Base-by-base conservation (phyloP, 2,797 vertebrate genomes). In the Enteromius unitaeniatus region DNA sequence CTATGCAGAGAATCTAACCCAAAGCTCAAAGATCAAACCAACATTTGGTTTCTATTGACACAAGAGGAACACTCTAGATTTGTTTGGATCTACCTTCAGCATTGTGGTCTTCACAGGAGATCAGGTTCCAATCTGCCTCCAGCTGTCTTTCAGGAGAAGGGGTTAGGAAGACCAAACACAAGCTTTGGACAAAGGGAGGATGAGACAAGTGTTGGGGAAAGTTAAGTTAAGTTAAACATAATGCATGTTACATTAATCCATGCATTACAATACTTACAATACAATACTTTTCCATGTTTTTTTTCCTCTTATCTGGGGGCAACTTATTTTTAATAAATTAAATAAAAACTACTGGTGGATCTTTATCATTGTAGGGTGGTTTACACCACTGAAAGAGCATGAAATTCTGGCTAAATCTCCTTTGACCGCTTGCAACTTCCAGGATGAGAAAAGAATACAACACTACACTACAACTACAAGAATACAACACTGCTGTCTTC, bases 71-170 rank as follows among this genome's bases (percentile, higher is more conserved):
- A 69, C 37, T 79, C 26, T 10, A 58, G 77, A 80, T 81, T 69
- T 76, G 78, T 79, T 73, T 84, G 83, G 86, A 68, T 77, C 6
- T 28, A 42, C 76, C 65, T 49, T 87, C 45, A 86, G 84, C n/a
- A n/a, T 65, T 83, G 60, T 67, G 37, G 37, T 79, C 37, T 69
- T 82, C 65, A 68, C 55, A 85, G 79, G 37, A 86, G 82, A 84
- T 87, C 85, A 80, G 79, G 72, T 86, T 90, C 73, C 86, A 79
- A 42, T 69, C 23, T 72, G 77, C 74, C 83, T 65, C 73, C 77
- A 87, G 84, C 77, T 90, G 84, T 76, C 78, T 55, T 74, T 72
- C 55, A 42, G 37, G 62, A 40, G n/a, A 72, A 13, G 17, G 47
- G 64, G 40, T 65, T 31, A 51, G 65, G 62, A 28, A 87, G 80